Evolutionary conservation across 2,797 vertebrate genomes (phyloP), one percentile per base, ranked within the genome.

Genomic region (Nannoperca obscura): DNA sequence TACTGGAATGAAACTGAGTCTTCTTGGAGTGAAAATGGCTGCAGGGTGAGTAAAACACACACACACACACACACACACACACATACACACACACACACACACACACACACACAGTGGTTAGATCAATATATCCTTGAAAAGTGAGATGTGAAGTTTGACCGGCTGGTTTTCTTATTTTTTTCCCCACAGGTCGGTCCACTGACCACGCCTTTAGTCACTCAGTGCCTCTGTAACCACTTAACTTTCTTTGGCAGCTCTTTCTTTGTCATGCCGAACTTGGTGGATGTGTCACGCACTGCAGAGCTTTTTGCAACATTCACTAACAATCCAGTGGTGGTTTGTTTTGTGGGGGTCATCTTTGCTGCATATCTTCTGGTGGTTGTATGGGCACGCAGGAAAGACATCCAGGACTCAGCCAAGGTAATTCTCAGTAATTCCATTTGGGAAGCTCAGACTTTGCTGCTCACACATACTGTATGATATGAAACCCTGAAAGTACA

Each of bases 171-270:
- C 8, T 22, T 22, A 13, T 4, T 42, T 53, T 20, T 12, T 70
- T 22, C 34, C 46, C 84, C 81, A 54, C 88, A 99, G 98, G 97
- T 99, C 4, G 98, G 98, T n/a, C 96, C 96, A 0, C 91, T 91
- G 85, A 97, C 96, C 71, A 96, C 92, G 1, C 86, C 79, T 59
- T 86, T 78, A 58, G 94, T 93, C 61, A 97, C 95, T 1, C 98
- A 99, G 84, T 98, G 98, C 86, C 94, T 99, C 65, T 99, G 98
- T 88, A 97, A 96, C 87, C 97, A 99, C 83, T 91, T 99, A 78
- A 99, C 98, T 8, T 96, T 98, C 89, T 99, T 98, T 11, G 97
- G 97, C 76, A 99, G 97, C 91, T 97, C 97, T 0, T 97, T 99
- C 91, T 96, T 98, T 32, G 92, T 99, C 80, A 94, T 97, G 94